Base-by-base conservation (phyloP, 2,797 vertebrate species). In the Danio aesculapii region DNA sequence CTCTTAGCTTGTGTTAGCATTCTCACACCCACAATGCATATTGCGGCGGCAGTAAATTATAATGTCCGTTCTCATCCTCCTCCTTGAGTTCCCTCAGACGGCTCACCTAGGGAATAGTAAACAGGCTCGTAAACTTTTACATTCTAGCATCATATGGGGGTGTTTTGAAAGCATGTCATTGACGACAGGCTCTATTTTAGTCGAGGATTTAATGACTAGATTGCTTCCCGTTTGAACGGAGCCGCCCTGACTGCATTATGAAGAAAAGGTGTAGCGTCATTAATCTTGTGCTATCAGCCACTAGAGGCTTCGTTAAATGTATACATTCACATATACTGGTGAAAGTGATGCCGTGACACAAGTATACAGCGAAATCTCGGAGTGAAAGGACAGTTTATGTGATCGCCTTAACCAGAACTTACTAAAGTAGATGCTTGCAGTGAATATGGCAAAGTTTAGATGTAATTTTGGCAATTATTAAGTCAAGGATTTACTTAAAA, bases 11-110 rank as follows among this genome's bases (percentile, higher is more conserved):
- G 82, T 77, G 79, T 75, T 87, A 88, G 80, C 81, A 72, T 84
- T 68, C 55, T 82, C 81, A 71, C 79, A 78, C 81, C 79, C 72
- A 88, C 81, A 83, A 73, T 30, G 41, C 76, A 80, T 66, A 81
- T 55, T 57, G 74, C 77, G 81, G 83, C 6, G 58, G 72, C 75
- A 81, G 85, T 90, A 89, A 90, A 90, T 89, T 85, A 70, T 61
- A 47, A 39, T 30, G 43, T 53, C 2, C 50, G 76, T 64, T 86
- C 85, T 85, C 84, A 81, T 82, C 64, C 44, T 61, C 62, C 77
- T 79, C 77, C 71, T 77, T 83, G 58, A 85, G 87, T 83, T 50
- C 78, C 75, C 86, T 87, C 86, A 44, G 21, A 57, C n/a, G 86
- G 57, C 82, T 41, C 88, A 87, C 76, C 82, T 75, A 84, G 81